Evolutionary conservation across 92 coral and sea anemone genomes (phyloP).

Genomic region (Palythoa grandis): DNA sequence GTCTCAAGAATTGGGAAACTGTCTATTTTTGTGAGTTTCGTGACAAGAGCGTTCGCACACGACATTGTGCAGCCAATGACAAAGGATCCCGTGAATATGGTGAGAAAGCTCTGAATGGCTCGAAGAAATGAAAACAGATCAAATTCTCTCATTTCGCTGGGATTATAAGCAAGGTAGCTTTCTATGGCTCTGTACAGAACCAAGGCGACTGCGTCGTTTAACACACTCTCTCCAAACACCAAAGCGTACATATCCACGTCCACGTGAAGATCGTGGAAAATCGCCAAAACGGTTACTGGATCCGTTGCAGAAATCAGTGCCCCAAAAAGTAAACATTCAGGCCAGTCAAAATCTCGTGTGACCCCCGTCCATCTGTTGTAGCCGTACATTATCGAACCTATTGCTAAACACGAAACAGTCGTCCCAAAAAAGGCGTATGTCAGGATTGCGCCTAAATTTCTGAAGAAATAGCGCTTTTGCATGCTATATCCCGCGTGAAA

Average conservation of each 20-base stretch:
- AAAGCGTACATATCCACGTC: constrained; percentile 97
- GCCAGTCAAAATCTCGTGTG: constrained; percentile 84
- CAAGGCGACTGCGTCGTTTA: constrained; percentile 95
- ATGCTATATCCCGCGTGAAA: constrained; percentile 98
- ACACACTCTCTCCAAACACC: constrained; percentile 95
- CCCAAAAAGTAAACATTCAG: constrained; percentile 94
- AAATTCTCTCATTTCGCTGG: constrained; percentile 89
- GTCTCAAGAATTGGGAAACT: constrained; percentile 95
- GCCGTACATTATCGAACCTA: constrained; percentile 87
- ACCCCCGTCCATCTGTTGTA: constrained; percentile 91
- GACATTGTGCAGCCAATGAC: constrained; percentile 94
- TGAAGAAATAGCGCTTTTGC: constrained; percentile 94
- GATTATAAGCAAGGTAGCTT: constrained; percentile 95
- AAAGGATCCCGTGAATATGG: constrained; percentile 91
- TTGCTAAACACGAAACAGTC: constrained; percentile 84
- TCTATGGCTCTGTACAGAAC: constrained; percentile 96
- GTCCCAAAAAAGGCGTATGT: constrained; percentile 97
- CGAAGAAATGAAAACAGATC: constrained; percentile 82
- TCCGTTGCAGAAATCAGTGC: constrained; percentile 97
- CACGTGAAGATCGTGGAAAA: constrained; percentile 93
- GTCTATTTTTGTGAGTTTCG: constrained; percentile 94
- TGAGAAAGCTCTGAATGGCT: constrained; percentile 85
- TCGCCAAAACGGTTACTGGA: constrained; percentile 93
- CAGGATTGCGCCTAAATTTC: constrained; percentile 96
- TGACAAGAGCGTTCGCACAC: constrained; percentile 90